phyloP scores from a whole-genome alignment of 2,797 vertebrate genomes.

The Karalla daura region DNA sequence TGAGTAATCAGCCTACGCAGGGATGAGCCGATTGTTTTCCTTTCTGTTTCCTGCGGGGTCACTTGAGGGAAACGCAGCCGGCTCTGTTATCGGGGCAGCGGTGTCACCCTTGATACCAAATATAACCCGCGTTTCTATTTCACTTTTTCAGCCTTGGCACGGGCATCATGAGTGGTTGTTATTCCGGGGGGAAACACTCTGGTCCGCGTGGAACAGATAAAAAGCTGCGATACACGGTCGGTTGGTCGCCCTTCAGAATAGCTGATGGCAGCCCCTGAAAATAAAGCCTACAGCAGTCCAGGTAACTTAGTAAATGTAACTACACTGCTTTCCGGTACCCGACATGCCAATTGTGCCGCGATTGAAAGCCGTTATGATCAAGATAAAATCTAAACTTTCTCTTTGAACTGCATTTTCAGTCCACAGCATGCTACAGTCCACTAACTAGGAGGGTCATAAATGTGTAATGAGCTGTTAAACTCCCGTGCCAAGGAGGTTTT shows the following conservation, averaged over 20 bases:
- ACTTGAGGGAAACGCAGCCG: conserved; percentile 45
- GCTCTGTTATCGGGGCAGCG: conserved; percentile 38
- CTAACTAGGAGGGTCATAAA: neutral
- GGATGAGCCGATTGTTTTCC: conserved; percentile 52
- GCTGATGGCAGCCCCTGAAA: too few species aligned
- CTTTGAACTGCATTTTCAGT: neutral
- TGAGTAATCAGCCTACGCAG: conserved; percentile 27
- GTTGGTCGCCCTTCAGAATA: neutral
- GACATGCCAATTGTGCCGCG: neutral
- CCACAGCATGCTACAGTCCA: neutral
- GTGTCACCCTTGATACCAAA: conserved; percentile 33
- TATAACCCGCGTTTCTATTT: conserved; percentile 22
- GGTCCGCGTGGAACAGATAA: too few species aligned
- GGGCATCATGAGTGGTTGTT: neutral
- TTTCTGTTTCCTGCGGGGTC: conserved; percentile 44
- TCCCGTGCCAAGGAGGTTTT: neutral
- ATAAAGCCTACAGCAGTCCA: too few species aligned
- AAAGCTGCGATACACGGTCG: too few species aligned
- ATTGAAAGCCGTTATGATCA: neutral
- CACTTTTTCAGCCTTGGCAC: conserved; percentile 17
- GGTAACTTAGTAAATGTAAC: neutral
- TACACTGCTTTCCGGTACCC: neutral
- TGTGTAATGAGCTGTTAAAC: neutral
- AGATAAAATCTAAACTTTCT: neutral
- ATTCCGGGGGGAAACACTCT: neutral